Percentiles rank a stretch among this genome's conserved stretches.
Evolutionary conservation across 2,797 vertebrate genomes (phyloP).

Genomic region (Anguilla anguilla): DNA sequence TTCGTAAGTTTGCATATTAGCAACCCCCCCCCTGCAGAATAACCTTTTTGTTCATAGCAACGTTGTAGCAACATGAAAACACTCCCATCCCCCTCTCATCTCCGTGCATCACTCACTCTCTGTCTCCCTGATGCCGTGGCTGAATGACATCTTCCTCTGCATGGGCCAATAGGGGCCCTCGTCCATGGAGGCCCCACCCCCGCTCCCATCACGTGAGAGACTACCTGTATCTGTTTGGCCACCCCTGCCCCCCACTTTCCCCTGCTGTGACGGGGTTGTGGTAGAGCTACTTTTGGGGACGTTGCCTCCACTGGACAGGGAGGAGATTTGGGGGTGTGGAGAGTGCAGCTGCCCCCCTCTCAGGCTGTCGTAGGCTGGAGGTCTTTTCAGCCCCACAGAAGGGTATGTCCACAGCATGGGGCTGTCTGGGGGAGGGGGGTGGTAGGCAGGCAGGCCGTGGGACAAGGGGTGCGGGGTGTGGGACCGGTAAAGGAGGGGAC

Average conservation of each 20-base stretch:
- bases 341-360: constrained; percentile 67
- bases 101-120: constrained; percentile 77
- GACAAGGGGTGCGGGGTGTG: constrained; percentile 67
- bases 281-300: constrained; percentile 33
- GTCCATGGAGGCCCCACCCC: constrained; percentile 67
- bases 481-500: constrained; percentile 66
- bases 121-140: constrained; percentile 78
- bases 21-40: not conserved
- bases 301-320: constrained; percentile 47
- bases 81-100: constrained; percentile 41
- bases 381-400: constrained; percentile 82
- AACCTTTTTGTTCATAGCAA: constrained; percentile 42
- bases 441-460: constrained; percentile 73
- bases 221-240: constrained; percentile 53
- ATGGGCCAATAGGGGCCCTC: constrained; percentile 81
- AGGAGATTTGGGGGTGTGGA: constrained; percentile 66
- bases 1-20: not conserved
- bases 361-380: constrained; percentile 87
- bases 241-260: constrained; percentile 55
- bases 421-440: constrained; percentile 76
- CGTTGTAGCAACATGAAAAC: not conserved
- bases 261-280: constrained; percentile 63
- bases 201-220: constrained; percentile 73
- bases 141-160: constrained; percentile 83
- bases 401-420: constrained; percentile 89